These are phyloP conservation scores for Haplochromis burtoni DNA, from an alignment of 2,113 vertebrate genomes.

Conservation along the genomic window DNA sequence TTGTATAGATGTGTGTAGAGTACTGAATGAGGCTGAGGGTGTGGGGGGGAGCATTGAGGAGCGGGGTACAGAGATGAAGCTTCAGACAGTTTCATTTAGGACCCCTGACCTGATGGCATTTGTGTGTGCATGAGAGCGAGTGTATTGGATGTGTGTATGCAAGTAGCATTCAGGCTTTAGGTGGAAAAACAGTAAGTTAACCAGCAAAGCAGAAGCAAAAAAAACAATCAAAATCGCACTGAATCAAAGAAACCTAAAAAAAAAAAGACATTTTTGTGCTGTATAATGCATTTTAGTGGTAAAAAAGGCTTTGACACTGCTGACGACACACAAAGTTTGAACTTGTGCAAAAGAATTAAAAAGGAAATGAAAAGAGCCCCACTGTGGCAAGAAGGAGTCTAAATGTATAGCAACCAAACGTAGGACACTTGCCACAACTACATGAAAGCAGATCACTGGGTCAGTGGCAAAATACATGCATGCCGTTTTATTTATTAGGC, in stretches of 20 bases:
- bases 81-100: conserved; percentile 59
- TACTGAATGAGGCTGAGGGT: conserved; percentile 21
- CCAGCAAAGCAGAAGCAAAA: background rate
- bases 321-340: background rate
- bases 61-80: conserved; percentile 20
- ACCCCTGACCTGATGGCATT: conserved; percentile 53
- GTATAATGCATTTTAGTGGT: background rate
- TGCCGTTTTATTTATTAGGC: background rate
- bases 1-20: conserved; percentile 43
- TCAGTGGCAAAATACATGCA: background rate
- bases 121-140: background rate
- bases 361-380: background rate
- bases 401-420: background rate
- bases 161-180: background rate
- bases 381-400: background rate
- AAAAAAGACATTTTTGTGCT: background rate
- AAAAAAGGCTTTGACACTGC: background rate
- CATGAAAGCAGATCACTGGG: background rate
- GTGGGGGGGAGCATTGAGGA: background rate
- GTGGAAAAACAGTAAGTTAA: background rate
- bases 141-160: background rate
- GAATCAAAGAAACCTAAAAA: background rate
- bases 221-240: background rate
- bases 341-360: background rate
- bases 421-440: background rate